Percentiles rank a stretch among this genome's conserved stretches.
These are phyloP conservation scores for Nixonia krombeini DNA, from an alignment of 1,140 invertebrate genomes.

Conservation along the genomic window DNA sequence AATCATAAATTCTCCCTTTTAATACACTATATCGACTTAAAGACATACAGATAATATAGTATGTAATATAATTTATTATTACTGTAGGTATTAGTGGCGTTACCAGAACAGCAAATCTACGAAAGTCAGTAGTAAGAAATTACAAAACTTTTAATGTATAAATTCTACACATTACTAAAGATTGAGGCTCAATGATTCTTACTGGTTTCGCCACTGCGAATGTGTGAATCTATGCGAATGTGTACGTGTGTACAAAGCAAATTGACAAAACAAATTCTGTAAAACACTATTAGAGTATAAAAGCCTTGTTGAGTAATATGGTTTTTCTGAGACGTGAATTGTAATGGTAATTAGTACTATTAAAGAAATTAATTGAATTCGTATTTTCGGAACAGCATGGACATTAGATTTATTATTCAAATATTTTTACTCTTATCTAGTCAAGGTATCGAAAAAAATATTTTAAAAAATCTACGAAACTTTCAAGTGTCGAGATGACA, in stretches of 20 bases:
- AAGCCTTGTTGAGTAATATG: constrained; percentile 26
- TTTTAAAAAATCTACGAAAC: not conserved
- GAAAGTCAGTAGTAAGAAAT: constrained; percentile 35
- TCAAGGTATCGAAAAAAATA: constrained; percentile 17
- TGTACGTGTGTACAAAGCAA: constrained; percentile 36
- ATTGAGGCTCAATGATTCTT: constrained; percentile 51
- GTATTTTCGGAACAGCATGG: constrained; percentile 23
- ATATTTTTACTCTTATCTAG: constrained; percentile 24
- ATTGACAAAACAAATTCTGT: constrained; percentile 34
- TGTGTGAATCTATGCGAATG: constrained; percentile 33
- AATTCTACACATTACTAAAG: constrained; percentile 43
- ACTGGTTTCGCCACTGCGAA: constrained; percentile 40
- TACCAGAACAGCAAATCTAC: constrained; percentile 21
- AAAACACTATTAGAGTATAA: constrained; percentile 27
- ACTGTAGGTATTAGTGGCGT: constrained; percentile 37
- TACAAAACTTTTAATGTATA: constrained; percentile 34
- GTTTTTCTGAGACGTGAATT: constrained; percentile 14
- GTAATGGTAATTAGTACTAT: constrained; percentile 1
- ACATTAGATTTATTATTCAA: constrained; percentile 36
- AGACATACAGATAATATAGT: not conserved
- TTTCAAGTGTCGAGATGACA: not conserved
- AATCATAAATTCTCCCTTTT: constrained; percentile 20
- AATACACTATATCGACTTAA: constrained; percentile 16
- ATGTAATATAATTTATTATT: constrained; percentile 21
- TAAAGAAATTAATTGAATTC: constrained; percentile 20